Evolutionary conservation across 2,113 vertebrate genomes (phyloP).

Genomic region (Mesitornis unicolor): DNA sequence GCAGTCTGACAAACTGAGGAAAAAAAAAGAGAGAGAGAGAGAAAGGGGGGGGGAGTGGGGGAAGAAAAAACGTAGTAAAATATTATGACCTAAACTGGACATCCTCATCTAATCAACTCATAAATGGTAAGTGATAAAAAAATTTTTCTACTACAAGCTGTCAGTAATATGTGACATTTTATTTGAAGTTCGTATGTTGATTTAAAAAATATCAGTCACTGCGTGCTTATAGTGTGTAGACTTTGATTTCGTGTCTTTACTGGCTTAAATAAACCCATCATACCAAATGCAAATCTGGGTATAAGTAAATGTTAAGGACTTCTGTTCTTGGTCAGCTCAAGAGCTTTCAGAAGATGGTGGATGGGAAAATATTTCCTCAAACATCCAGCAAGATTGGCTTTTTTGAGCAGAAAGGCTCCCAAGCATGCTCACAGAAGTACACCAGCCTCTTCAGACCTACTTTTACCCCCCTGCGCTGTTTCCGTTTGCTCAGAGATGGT

Average conservation of each 20-base stretch:
- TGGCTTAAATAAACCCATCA: neutral
- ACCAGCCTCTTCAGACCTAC: neutral
- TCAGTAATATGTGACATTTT: conserved; percentile 40
- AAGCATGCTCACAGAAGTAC: neutral
- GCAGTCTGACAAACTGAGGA: neutral
- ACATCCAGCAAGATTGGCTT: neutral
- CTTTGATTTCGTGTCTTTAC: neutral
- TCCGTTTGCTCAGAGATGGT: conserved; percentile 38
- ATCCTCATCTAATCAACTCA: conserved; percentile 20
- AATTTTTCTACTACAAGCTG: conserved; percentile 34
- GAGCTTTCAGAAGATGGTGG: conserved; percentile 9
- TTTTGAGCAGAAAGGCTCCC: neutral
- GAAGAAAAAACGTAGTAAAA: neutral
- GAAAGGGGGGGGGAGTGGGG: no score
- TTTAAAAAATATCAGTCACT: conserved; percentile 32
- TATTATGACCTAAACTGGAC: conserved; percentile 21
- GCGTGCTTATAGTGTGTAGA: neutral
- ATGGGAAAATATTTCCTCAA: neutral
- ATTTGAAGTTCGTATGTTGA: conserved; percentile 39
- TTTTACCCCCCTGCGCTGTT: neutral
- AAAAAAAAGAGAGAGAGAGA: neutral
- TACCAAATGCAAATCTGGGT: neutral
- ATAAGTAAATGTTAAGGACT: neutral
- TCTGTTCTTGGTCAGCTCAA: neutral
- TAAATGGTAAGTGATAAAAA: conserved; percentile 67